These are phyloP conservation scores for Dysmachus trigonus DNA, from an alignment of 2,888 invertebrate genomes.

Conservation along the genomic window DNA sequence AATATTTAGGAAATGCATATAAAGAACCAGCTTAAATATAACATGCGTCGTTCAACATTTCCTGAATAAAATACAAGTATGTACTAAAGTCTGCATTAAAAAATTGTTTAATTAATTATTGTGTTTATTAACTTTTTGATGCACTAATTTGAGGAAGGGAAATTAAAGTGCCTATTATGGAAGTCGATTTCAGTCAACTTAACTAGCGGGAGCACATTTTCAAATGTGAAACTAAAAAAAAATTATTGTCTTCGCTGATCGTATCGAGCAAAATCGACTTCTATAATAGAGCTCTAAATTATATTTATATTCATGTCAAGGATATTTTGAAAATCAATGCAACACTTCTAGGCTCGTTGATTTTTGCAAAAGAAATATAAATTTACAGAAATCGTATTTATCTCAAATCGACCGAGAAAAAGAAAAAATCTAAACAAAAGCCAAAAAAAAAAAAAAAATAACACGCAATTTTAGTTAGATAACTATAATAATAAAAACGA, in stretches of 20 bases:
- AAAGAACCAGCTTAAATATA: neutral
- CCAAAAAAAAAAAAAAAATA: slow-evolving; percentile 43
- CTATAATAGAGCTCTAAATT: too few species aligned
- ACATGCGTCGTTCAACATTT: too few species aligned
- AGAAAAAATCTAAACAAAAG: slow-evolving; percentile 65
- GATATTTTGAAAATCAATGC: neutral
- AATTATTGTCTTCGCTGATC: too few species aligned
- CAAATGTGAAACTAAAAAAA: too few species aligned
- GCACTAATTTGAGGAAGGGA: too few species aligned
- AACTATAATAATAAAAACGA: neutral
- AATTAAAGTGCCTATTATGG: too few species aligned
- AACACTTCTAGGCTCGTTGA: neutral
- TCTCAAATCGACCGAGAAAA: slow-evolving; percentile 60
- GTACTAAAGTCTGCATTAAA: neutral
- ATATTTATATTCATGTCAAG: neutral
- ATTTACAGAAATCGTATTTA: neutral
- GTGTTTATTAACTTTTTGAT: too few species aligned
- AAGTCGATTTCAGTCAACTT: too few species aligned
- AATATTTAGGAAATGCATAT: too few species aligned
- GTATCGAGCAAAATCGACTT: too few species aligned
- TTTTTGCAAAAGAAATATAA: neutral
- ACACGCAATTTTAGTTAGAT: slow-evolving; percentile 31
- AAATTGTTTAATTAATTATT: neutral
- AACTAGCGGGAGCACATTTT: too few species aligned
- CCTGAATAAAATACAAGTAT: neutral